Evolutionary conservation across 1,140 invertebrate species (phyloP), one percentile per base, ranked within the genome.

Genomic region (Drosophila setifemur): DNA sequence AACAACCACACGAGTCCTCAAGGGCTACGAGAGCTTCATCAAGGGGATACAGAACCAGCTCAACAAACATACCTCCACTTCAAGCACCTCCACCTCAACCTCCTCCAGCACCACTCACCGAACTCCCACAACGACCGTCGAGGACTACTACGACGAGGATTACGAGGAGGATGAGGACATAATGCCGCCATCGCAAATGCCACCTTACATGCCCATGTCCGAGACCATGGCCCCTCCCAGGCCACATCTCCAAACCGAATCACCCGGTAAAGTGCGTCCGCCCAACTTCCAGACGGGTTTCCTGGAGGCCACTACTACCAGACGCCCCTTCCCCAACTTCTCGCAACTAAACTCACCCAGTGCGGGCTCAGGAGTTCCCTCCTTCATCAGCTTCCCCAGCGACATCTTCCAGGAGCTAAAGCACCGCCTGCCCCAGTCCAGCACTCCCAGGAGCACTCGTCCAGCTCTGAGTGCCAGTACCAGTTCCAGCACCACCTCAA

Each of bases 161-260:
- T 73, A 91, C 47, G 91, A 91, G 42, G 83, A 91, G 73, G 91
- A 93, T 21, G 91, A 92, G 43, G 92, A 93, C 28, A 71, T 87
- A 12, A 7, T 70, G 69, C 92, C 92, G 43, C 90, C 90, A 5
- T 92, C 93, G 0, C 92, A 60, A 31, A 90, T 93, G 85, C 92
- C 92, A 3, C 91, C 92, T 48, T 93, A 93, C 63, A 93, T 93
- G 92, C 93, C 93, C 3, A 93, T 92, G 89, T 91, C 92, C 4
- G 93, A 93, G 90, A 91, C 90, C 2, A 90, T 90, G 89, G 68
- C 88, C 2, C 89, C 90, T n/a, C n/a, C n/a, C n/a, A n/a, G n/a
- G 39, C 89, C 89, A 4, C 70, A 82, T 1, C 68, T 73, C 18
- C 78, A 86, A 66, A 47, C 69, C 0, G 29, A 44, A 11, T 64